Base-by-base conservation (phyloP, 2,113 vertebrate genomes). In the Nansenia antarctica region DNA sequence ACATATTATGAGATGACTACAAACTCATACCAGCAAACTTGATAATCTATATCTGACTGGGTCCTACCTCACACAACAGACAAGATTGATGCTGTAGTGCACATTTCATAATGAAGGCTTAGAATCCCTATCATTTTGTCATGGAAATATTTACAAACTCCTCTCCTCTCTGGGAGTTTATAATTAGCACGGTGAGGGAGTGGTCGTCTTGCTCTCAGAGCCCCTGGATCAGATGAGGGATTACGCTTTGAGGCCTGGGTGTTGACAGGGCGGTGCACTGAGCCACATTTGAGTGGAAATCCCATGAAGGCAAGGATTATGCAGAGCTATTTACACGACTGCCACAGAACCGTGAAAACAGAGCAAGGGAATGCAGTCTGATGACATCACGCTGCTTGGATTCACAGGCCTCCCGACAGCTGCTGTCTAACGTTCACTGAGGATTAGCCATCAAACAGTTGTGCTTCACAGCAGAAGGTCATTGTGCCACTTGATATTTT, bases 261-360 rank as follows among this genome's bases (percentile, higher is more conserved):
- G 77, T 60, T 87, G 87, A 87, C 85, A 87, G 86, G 77, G 78
- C 65, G 74, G 67, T 42, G 77, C 68, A 78, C 63, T 84, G 76
- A 80, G 80, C 65, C 72, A 72, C 63, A 77, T 88, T 87, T 87
- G 85, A 88, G 82, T 80, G 84, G 76, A 87, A 88, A 85, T 84
- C 87, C 82, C 80, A 84, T 70, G 47, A 84, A 87, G 86, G 82
- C 79, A 29, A 70, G 88, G 90, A 92, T 90, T 92, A 90, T 71
- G 74, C 79, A 11, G 53, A 84, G 80, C 74, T 91, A 87, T 89
- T 89, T 88, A 88, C 89, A 87, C 47, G 57, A 73, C 83, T 84
- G 87, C 85, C 79, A 79, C 75, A 71, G 59, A 85, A 78, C 59
- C 65, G 67, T 73, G 63, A 68, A 66, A 86, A 82, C 57, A 76